A percentile compares a stretch with the other conserved stretches of the same genome.
phyloP scores from a whole-genome alignment of 2,888 invertebrate genomes.

The Papilio gigon region DNA sequence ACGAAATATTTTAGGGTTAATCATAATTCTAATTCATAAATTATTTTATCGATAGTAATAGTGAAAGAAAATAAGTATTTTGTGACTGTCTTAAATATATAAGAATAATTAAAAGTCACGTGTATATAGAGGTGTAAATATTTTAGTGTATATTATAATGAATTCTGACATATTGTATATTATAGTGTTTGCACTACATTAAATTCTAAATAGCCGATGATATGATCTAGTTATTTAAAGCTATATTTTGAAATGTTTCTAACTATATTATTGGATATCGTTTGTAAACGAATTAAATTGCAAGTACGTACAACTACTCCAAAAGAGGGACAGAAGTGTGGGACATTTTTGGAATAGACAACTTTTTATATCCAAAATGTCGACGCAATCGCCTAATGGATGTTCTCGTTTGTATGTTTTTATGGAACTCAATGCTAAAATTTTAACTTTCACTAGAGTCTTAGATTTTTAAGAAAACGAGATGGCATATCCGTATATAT shows the following conservation, averaged over 20 bases:
- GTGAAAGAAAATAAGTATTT: neutral
- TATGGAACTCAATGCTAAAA: neutral
- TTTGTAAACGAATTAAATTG: neutral
- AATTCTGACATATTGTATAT: conserved; percentile 41
- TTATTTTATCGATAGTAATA: neutral
- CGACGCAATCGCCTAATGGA: conserved; percentile 33
- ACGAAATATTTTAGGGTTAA: neutral
- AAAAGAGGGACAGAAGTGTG: neutral
- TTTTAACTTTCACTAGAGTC: neutral
- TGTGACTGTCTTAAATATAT: neutral
- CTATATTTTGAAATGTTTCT: conserved; percentile 72
- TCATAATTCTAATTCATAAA: neutral
- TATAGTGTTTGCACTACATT: conserved; percentile 43
- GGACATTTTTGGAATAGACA: conserved; percentile 14
- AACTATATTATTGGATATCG: conserved; percentile 56
- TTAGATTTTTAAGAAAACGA: too few species aligned
- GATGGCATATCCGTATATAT: too few species aligned
- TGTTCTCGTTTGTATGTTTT: neutral
- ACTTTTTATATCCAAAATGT: conserved; percentile 17
- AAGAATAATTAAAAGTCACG: conserved; percentile 14
- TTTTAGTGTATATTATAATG: conserved; percentile 29
- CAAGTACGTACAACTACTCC: neutral
- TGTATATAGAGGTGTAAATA: conserved; percentile 38
- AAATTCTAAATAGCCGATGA: conserved; percentile 56
- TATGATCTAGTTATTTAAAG: conserved; percentile 63